Percentiles rank a stretch among this genome's conserved stretches.
These are phyloP conservation scores for Gnathonemus echidnorhynchus DNA, from an alignment of 2,113 vertebrate genomes.

Conservation along the genomic window DNA sequence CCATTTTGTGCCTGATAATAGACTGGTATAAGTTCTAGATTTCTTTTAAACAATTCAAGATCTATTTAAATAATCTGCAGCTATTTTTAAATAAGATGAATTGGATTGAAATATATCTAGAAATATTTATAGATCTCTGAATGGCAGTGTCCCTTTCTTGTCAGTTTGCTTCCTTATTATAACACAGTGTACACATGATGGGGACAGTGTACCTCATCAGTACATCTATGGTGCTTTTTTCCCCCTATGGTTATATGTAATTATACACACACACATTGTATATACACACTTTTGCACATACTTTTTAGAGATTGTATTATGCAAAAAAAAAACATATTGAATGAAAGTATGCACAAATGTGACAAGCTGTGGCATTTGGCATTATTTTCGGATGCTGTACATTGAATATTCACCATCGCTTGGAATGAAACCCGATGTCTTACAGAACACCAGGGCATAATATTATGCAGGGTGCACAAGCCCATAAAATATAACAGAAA, in stretches of 20 bases:
- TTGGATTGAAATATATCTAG: neutral
- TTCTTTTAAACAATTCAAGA: neutral
- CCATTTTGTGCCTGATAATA: too few species aligned
- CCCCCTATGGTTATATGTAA: neutral
- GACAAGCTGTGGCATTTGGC: neutral
- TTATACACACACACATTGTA: neutral
- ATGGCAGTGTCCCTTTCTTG: neutral
- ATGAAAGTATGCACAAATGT: neutral
- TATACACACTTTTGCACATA: neutral
- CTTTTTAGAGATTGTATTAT: neutral
- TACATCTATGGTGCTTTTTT: neutral
- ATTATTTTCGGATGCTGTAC: neutral
- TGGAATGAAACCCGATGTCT: neutral
- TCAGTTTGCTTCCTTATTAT: neutral
- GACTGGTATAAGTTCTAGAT: too few species aligned
- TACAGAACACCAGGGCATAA: neutral
- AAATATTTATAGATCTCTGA: neutral
- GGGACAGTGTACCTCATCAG: neutral
- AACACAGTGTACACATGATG: neutral
- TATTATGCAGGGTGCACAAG: neutral
- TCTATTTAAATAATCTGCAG: neutral
- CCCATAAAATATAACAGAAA: neutral
- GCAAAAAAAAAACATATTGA: neutral
- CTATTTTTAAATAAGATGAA: neutral
- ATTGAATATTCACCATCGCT: neutral